Evolutionary conservation across 1,140 invertebrate genomes (phyloP).

Genomic region (Metopolophium dirhodum): DNA sequence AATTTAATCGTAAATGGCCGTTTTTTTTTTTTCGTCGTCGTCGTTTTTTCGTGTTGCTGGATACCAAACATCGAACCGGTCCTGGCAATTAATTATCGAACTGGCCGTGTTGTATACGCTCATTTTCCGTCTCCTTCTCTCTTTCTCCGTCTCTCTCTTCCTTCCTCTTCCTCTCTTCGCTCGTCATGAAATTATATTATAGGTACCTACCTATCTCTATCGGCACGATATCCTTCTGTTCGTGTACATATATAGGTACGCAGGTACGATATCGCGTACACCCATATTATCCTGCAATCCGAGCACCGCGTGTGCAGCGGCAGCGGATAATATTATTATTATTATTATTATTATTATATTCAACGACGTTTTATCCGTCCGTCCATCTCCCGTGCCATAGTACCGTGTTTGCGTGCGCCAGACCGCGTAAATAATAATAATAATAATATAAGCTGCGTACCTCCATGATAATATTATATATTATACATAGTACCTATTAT

Average conservation of each 20-base stretch:
- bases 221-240: too few species aligned
- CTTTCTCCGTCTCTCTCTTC: background rate
- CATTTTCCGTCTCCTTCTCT: background rate
- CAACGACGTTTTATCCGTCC: background rate
- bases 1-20: slow-evolving; percentile 43
- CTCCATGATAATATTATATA: background rate
- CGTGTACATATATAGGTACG: background rate
- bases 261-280: background rate
- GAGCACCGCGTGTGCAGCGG: too few species aligned
- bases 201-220: too few species aligned
- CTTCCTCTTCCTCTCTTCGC: background rate
- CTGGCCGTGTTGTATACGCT: slow-evolving; percentile 23
- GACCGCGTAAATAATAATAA: slow-evolving; percentile 10
- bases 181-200: background rate
- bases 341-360: background rate
- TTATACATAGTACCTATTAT: background rate
- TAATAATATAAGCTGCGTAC: background rate
- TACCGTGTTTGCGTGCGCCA: background rate
- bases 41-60: background rate
- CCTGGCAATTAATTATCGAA: slow-evolving; percentile 45
- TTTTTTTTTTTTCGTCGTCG: background rate
- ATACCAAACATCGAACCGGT: slow-evolving; percentile 48
- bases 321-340: background rate
- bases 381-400: background rate
- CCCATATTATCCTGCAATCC: background rate